Evolutionary conservation across 2,797 vertebrate species (phyloP).

Genomic region (Sylvia borin): DNA sequence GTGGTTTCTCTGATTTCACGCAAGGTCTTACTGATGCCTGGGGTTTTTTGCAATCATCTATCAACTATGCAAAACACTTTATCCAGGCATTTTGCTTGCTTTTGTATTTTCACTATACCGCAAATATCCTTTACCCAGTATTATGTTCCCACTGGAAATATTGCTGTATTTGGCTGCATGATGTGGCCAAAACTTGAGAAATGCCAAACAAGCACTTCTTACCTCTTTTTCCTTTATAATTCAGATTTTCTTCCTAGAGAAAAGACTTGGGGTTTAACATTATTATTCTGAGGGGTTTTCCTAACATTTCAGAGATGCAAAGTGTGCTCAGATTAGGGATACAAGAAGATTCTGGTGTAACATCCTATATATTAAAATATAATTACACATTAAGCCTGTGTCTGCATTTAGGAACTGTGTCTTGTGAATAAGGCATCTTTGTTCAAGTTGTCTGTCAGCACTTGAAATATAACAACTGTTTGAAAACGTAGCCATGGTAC

Average conservation of each 20-base stretch:
- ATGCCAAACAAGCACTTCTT: not conserved
- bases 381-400: not conserved
- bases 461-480: not conserved
- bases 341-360: not conserved
- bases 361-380: not conserved
- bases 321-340: not conserved
- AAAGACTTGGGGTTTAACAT: not conserved
- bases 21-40: not conserved
- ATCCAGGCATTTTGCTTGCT: not conserved
- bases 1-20: conserved; percentile 3
- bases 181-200: not conserved
- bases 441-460: not conserved
- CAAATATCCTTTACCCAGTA: not conserved
- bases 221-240: not conserved
- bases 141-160: not conserved
- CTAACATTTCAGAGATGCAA: not conserved
- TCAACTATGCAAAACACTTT: conserved; percentile 9
- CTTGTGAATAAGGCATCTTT: not conserved
- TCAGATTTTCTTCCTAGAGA: not conserved
- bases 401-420: accelerated
- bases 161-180: not conserved
- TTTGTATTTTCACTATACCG: not conserved
- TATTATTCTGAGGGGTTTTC: accelerated
- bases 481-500: not conserved
- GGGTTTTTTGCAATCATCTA: not conserved